Evolutionary conservation across 1,140 invertebrate species (phyloP).

Genomic region (Zaprionus capensis): DNA sequence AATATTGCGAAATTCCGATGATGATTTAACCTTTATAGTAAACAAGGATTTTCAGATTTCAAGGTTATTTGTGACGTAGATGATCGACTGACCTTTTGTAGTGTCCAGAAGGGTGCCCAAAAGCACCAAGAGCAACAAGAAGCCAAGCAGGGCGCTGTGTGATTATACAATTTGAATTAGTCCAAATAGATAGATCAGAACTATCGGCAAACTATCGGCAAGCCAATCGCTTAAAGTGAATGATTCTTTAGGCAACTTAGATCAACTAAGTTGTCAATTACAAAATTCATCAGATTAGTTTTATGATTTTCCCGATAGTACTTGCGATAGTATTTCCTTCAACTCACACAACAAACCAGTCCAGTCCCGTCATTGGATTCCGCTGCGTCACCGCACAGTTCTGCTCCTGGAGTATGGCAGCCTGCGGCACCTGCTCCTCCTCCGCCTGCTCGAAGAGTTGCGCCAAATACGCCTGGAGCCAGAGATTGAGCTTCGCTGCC

Average conservation of each 20-base stretch:
- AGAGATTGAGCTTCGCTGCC: conserved; percentile 43
- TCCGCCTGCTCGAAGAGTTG: conserved; percentile 33
- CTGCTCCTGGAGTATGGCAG: conserved; percentile 46
- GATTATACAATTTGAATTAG: neutral
- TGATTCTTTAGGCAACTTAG: no score
- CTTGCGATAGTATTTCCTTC: neutral
- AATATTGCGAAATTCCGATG: neutral
- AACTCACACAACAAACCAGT: conserved; percentile 75
- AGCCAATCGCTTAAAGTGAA: neutral
- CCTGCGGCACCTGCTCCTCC: neutral
- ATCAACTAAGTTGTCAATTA: no score
- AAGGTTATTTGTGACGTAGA: neutral
- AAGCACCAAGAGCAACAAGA: conserved; percentile 10
- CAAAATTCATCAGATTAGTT: neutral
- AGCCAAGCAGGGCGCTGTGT: conserved; percentile 38
- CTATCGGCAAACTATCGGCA: neutral
- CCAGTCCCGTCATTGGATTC: conserved; percentile 41
- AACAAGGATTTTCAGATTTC: neutral
- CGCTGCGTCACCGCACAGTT: conserved; percentile 34
- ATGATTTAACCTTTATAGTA: neutral
- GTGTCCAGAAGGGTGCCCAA: conserved; percentile 60
- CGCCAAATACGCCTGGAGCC: conserved; percentile 46
- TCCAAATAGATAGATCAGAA: neutral
- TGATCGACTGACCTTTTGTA: conserved; percentile 32
- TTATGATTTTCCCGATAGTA: neutral